A percentile compares a stretch with the other conserved stretches of the same genome.
Conservation (phyloP, 2,113 vertebrate species). For the Eulacestoma nigropectus region DNA sequence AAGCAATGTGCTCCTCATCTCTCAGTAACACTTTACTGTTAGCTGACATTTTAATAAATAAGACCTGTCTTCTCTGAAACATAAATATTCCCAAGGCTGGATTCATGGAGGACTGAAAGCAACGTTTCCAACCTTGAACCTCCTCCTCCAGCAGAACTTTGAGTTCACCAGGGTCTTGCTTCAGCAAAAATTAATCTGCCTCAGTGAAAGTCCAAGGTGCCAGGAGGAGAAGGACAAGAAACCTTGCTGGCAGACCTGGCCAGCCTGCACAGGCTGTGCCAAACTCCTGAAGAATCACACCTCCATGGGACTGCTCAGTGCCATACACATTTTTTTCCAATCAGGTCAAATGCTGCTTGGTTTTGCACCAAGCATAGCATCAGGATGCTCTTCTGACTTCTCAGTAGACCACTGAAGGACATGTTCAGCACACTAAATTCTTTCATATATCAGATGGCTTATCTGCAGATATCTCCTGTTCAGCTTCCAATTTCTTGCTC, state of each 20-base stretch:
- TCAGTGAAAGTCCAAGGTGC: not conserved
- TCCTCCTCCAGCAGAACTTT: not conserved
- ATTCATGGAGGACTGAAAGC: not conserved
- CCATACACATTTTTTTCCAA: not conserved
- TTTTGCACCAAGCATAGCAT: not conserved
- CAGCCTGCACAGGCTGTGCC: not conserved
- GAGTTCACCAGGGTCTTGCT: not conserved
- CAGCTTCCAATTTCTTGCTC: not conserved
- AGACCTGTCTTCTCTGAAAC: not conserved
- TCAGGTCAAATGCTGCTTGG: not conserved
- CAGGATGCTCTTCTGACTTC: not conserved
- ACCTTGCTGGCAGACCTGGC: fast-evolving
- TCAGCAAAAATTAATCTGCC: not conserved
- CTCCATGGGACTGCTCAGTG: not conserved
- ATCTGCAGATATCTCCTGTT: not conserved
- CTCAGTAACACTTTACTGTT: not conserved
- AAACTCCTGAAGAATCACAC: not conserved
- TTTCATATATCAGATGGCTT: not conserved
- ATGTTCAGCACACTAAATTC: not conserved
- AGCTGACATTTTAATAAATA: not conserved
- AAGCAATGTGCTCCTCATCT: not conserved
- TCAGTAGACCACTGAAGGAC: not conserved
- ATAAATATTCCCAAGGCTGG: not conserved
- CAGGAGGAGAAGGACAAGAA: not conserved
- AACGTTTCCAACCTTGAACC: not conserved